Conservation (phyloP, 2,797 vertebrate genomes). For the Thalassophryne amazonica region DNA sequence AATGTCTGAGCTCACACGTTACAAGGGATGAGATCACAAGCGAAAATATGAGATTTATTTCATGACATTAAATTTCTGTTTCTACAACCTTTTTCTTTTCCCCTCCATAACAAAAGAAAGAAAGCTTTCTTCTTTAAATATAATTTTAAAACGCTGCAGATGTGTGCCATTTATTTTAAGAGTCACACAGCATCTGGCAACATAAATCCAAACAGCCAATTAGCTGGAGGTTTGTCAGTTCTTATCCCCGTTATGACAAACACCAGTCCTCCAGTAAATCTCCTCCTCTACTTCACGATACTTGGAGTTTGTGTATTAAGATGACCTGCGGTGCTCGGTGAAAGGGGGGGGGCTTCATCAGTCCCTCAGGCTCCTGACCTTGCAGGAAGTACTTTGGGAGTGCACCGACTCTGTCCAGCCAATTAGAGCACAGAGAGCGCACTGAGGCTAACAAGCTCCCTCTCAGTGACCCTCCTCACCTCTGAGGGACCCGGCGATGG, state of each 20-base stretch:
- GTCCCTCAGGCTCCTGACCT: constrained; percentile 62
- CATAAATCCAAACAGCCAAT: constrained; percentile 58
- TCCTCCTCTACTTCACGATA: constrained; percentile 6
- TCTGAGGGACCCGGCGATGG: constrained; percentile 63
- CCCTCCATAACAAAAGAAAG: constrained; percentile 8
- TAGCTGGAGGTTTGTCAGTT: constrained; percentile 53
- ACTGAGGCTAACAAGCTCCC: constrained; percentile 74
- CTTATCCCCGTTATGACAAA: constrained; percentile 65
- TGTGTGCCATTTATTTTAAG: constrained; percentile 11
- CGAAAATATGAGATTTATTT: constrained; percentile 27
- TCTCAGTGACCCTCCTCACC: constrained; percentile 75
- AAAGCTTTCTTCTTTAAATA: constrained; percentile 9
- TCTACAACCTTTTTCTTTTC: background rate
- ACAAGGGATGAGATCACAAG: background rate
- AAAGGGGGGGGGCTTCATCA: constrained; percentile 48
- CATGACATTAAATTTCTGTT: background rate
- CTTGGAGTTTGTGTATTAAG: constrained; percentile 40
- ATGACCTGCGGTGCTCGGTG: constrained; percentile 35
- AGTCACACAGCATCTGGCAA: constrained; percentile 32
- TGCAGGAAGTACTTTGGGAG: constrained; percentile 65
- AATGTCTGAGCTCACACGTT: no score
- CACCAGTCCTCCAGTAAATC: constrained; percentile 47
- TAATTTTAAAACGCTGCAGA: constrained; percentile 8
- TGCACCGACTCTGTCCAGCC: constrained; percentile 50
- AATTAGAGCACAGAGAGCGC: constrained; percentile 59